Evolutionary conservation across 2,113 vertebrate genomes (phyloP), one percentile per base, ranked within the genome.

Genomic region (Tragelaphus imberbis): DNA sequence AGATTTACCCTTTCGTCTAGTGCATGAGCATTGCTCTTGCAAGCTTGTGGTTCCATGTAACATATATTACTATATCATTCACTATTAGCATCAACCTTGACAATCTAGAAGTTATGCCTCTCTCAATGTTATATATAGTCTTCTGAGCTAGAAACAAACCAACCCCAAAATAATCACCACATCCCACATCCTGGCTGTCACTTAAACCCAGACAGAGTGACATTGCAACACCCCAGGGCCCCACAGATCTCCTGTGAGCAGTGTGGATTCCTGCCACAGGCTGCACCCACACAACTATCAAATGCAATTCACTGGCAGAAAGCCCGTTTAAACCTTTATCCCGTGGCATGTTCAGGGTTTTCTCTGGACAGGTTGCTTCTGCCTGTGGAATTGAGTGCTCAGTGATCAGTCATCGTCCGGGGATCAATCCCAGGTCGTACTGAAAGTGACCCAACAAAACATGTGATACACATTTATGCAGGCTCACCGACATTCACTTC

Each of bases 91-190:
- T 91, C 90, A 89, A 16, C 80, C 92, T 98, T 89, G 95, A 47
- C 89, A 97, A 96, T 91, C 79, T 77, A 79, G 97, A 98, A 98
- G 86, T 80, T 88, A 90, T 96, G 96, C 85, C 44, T 90, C 97
- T 96, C 95, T 91, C 94, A 71, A 80, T 90, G 90, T 97, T 98
- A 97, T 55, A 98, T 96, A 94, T 95, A 92, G 96, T 97, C 97
- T 91, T 98, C 98, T 86, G 95, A 97, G 92, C 90, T 91, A 95
- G 44, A 95, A 97, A 98, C 95, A 97, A 84, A 97, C 40, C 91
- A 88, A 98, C 97, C 97, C 97, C 87, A 98, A 98, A 98, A 98
- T 98, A 98, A 98, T 98, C 97, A 97, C 96, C 97, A 97, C 97
- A 95, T 97, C 97, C 97, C 98, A 97, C 97, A 95, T 97, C 93